Evolutionary conservation across 2,113 vertebrate species (phyloP), one percentile per base, ranked within the genome.

Genomic region (Typhlomys cinereus): DNA sequence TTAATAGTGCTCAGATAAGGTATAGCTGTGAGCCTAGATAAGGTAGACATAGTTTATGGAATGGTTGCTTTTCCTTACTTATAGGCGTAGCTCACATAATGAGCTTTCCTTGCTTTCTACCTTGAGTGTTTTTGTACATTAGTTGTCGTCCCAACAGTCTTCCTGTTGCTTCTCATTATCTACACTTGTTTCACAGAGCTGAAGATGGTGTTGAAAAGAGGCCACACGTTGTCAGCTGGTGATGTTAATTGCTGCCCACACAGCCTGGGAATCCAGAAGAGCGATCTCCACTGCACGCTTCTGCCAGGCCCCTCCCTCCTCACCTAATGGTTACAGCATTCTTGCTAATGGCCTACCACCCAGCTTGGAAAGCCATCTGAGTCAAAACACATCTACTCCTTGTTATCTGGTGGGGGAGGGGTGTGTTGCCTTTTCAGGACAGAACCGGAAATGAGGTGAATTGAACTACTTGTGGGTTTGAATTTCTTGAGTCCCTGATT

Each of bases 1-100:
- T 96, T 96, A 97, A 64, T 1, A 89, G 39, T 95, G 96, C 96
- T 95, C 90, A 96, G 66, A 73, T 73, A 93, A 81, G 50, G 44
- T 10, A 92, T 76, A 83, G 62, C 82, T 95, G 41, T 85, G 71
- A 90, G 67, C 80, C 90, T 93, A n/a, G n/a, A n/a, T n/a, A n/a
- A n/a, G n/a, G n/a, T n/a, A n/a, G n/a, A 92, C 7, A 41, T 70
- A 90, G 92, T 80, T 97, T 82, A 94, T 95, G 92, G 94, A 92
- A 61, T 93, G 75, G 52, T 84, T 95, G 44, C 85, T 89, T 91
- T 59, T 71, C 11, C 70, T 89, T 89, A 14, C 61, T 70, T 93
- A 36, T 1, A 94, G 82, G 93, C 84, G 6, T 81, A 52, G 52
- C 79, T 74, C 64, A 88, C 83, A 8, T 80, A 25, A 96, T 95